Evolutionary conservation across 2,888 invertebrate genomes (phyloP), one percentile per base, ranked within the genome.

Genomic region (Drosophila pseudotakahashii): DNA sequence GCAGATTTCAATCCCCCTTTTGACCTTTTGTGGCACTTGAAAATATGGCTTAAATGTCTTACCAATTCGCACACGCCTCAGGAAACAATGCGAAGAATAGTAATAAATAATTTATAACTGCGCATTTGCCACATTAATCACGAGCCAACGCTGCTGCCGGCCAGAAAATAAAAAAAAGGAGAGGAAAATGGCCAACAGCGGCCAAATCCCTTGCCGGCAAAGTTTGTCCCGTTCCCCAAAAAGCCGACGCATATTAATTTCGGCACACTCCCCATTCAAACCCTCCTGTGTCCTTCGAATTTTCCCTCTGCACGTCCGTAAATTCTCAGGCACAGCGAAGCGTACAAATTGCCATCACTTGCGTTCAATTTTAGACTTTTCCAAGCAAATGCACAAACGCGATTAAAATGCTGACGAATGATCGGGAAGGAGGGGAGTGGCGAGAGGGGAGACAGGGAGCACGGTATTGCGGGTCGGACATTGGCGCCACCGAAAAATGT

Each of bases 301-400:
- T 10, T 39, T 19, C 47, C 48, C 44, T 14, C 32, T 39, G 62
- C 42, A 50, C 73, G 44, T 39, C 41, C 48, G 34, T 59, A 36
- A 36, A 48, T 51, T 41, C 68, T 47, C 68, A 47, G 42, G 36
- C 57, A 55, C 61, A 73, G 60, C 86, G 87, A 88, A 86, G 84
- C 81, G 84, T 78, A 83, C 88, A 87, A 84, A 88, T 84, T 88
- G 81, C 88, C 82, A 83, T 85, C 87, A 88, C 86, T 83, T 83
- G 88, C 85, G 89, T 87, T 87, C 81, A 84, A 84, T 88, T 88
- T 84, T 88, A 84, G 84, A 84, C 89, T 87, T 88, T 84, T 84
- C 89, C 84, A 76, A 88, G 87, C 89, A 84, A 88, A 84, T 84
- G 87, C 84, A 84, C 87, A 84, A 89, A 88, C 79, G 88, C 86